phyloP scores from a whole-genome alignment of 92 coral and sea anemone species.

The Porites divaricata region DNA sequence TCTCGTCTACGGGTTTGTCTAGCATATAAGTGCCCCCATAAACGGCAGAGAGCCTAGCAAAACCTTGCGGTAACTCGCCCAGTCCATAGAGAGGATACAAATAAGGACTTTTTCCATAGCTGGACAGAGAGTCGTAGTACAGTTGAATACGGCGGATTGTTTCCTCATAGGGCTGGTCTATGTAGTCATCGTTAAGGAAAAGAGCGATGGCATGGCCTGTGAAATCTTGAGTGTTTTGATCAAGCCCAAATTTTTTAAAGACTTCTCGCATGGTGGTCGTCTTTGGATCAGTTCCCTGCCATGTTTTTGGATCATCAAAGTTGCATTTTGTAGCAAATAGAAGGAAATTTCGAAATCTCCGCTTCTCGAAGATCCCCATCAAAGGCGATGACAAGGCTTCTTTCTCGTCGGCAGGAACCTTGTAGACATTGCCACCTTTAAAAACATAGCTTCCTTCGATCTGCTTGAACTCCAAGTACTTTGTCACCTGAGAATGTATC shows the following conservation, averaged over 20 bases:
- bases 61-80: constrained; percentile 94
- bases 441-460: constrained; percentile 94
- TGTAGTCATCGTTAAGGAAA: constrained; percentile 83
- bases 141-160: constrained; percentile 77
- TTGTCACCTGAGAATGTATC: constrained; percentile 84
- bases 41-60: constrained; percentile 91
- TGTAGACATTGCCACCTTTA: constrained; percentile 77
- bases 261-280: constrained; percentile 83
- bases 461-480: constrained; percentile 85
- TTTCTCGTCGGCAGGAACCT: constrained; percentile 89
- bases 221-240: constrained; percentile 85
- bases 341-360: constrained; percentile 85
- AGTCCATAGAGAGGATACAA: constrained; percentile 92
- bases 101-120: constrained; percentile 80
- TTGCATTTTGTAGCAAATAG: constrained; percentile 73
- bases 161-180: constrained; percentile 79
- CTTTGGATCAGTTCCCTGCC: constrained; percentile 77
- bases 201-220: constrained; percentile 93
- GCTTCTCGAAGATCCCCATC: constrained; percentile 95
- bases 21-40: constrained; percentile 93
- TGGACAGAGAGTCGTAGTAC: constrained; percentile 82
- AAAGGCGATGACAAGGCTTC: constrained; percentile 82
- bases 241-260: constrained; percentile 75
- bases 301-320: constrained; percentile 65
- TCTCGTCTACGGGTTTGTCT: constrained; percentile 74